phyloP scores from a whole-genome alignment of 2,113 vertebrate species.

The Caretta caretta region DNA sequence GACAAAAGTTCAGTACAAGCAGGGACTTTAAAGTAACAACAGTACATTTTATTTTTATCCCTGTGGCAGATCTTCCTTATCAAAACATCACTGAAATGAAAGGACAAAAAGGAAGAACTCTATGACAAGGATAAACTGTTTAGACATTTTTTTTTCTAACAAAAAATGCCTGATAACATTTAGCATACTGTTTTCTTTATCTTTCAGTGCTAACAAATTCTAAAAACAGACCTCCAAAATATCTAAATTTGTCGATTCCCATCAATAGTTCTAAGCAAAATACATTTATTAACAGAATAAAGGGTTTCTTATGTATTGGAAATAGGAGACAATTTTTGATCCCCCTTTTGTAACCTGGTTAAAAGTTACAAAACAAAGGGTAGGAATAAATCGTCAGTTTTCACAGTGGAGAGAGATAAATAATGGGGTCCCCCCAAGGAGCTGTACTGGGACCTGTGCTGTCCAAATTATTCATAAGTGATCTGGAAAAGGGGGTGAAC shows the following conservation, averaged over 20 bases:
- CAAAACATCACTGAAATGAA: conserved; percentile 26
- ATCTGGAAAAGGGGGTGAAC: background rate
- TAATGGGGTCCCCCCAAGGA: no score
- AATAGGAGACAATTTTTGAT: background rate
- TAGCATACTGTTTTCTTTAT: background rate
- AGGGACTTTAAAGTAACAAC: background rate
- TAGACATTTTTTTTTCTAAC: background rate
- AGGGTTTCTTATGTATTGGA: background rate
- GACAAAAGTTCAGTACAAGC: background rate
- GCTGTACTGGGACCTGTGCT: background rate
- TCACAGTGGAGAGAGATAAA: no score
- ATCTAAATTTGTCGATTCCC: background rate
- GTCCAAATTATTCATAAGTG: background rate
- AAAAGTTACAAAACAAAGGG: no score
- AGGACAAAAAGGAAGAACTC: conserved; percentile 19
- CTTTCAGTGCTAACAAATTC: background rate
- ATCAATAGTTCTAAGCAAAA: background rate
- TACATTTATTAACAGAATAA: background rate
- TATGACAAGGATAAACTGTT: background rate
- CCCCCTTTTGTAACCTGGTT: background rate
- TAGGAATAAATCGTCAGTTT: no score
- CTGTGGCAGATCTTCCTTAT: background rate
- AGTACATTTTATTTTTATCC: background rate
- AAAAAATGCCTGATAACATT: accelerated
- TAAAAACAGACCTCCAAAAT: background rate